Percentiles rank a stretch among this genome's conserved stretches.
These are phyloP conservation scores for Semnornis frantzii DNA, from an alignment of 2,113 vertebrate genomes.

Conservation along the genomic window DNA sequence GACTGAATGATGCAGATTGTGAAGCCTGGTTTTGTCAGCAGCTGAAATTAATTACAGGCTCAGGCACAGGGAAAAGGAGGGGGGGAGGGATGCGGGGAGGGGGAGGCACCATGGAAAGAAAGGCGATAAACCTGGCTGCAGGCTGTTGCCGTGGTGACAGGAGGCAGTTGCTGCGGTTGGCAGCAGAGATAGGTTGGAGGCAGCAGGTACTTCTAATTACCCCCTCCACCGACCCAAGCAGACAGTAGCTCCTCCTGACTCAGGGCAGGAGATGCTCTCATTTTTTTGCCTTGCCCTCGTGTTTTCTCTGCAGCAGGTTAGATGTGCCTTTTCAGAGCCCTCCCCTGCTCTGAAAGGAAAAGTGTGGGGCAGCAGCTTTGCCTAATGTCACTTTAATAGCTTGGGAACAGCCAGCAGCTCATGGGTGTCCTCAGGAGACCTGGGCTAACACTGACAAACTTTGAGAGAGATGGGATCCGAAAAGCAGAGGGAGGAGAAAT, in stretches of 20 bases:
- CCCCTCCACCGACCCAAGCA: neutral
- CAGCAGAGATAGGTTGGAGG: neutral
- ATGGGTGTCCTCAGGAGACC: neutral
- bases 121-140: constrained; percentile 61
- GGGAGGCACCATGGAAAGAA: constrained; percentile 13
- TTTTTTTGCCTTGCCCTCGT: neutral
- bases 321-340: neutral
- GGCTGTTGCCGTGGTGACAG: constrained; percentile 66
- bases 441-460: neutral
- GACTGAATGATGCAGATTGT: constrained; percentile 60
- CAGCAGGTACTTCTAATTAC: constrained; percentile 52
- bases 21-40: constrained; percentile 70
- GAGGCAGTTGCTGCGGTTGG: constrained; percentile 22
- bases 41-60: constrained; percentile 78
- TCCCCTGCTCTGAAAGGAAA: neutral
- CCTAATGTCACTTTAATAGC: neutral
- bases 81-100: neutral
- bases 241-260: neutral
- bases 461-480: neutral
- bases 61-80: constrained; percentile 39
- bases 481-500: neutral
- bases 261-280: neutral
- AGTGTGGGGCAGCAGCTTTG: neutral
- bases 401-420: neutral
- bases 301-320: neutral